These are phyloP conservation scores for Tetrapedia diversipes DNA, from an alignment of 2,888 invertebrate species.

Conservation along the genomic window DNA sequence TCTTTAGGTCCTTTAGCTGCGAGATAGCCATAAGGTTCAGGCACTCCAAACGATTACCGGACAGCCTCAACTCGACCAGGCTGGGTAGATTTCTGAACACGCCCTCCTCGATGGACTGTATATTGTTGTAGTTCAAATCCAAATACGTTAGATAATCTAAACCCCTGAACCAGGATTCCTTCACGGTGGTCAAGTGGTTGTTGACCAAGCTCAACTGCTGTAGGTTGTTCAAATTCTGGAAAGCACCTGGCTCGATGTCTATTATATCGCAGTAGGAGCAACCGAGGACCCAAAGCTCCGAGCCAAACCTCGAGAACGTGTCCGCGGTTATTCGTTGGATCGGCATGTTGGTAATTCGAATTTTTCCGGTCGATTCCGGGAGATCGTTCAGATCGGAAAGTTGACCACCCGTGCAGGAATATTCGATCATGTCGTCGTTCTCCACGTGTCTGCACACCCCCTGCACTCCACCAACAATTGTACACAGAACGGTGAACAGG, in stretches of 20 bases:
- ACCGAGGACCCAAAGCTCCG: conserved; percentile 73
- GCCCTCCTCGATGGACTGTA: conserved; percentile 74
- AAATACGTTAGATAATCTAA: conserved; percentile 75
- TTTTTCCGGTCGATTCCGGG: conserved; percentile 70
- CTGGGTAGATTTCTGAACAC: conserved; percentile 73
- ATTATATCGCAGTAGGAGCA: conserved; percentile 76
- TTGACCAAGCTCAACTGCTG: conserved; percentile 78
- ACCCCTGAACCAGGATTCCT: conserved; percentile 75
- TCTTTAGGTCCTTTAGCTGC: conserved; percentile 65
- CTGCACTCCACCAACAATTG: conserved; percentile 54
- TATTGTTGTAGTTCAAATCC: conserved; percentile 78
- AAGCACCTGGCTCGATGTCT: conserved; percentile 76
- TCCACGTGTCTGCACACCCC: conserved; percentile 69
- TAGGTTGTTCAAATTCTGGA: conserved; percentile 70
- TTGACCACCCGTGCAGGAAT: conserved; percentile 73
- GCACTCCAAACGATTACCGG: conserved; percentile 78
- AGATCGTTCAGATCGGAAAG: conserved; percentile 71
- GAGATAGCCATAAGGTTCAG: conserved; percentile 73
- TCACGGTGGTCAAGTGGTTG: conserved; percentile 71
- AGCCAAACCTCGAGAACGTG: conserved; percentile 74
- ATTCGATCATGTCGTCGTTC: conserved; percentile 75
- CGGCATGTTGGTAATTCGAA: conserved; percentile 74
- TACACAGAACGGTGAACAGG: conserved; percentile 51
- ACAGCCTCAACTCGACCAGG: conserved; percentile 77
- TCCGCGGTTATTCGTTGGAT: conserved; percentile 69